Conservation (phyloP, 2,888 invertebrate species). For the Itoplectis maculator region DNA sequence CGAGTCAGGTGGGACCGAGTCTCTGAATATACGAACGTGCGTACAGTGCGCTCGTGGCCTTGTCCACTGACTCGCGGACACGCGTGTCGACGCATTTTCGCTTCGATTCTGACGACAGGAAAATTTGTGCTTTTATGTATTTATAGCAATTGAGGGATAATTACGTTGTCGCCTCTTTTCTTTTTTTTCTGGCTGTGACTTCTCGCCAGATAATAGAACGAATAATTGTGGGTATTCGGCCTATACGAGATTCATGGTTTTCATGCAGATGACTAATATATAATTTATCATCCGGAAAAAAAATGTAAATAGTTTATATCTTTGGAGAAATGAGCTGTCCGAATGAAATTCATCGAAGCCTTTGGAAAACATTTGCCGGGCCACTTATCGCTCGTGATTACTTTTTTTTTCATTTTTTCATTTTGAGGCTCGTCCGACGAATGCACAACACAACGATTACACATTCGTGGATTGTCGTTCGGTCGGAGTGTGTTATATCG, state of each 20-base stretch:
- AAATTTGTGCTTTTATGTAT: neutral
- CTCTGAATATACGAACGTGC: conserved; percentile 25
- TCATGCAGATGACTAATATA: too few species aligned
- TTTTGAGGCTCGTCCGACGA: conserved; percentile 9
- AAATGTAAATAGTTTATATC: neutral
- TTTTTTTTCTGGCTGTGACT: neutral
- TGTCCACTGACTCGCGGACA: conserved; percentile 21
- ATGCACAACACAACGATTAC: neutral
- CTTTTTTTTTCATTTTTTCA: conserved; percentile 7
- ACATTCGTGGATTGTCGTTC: conserved; percentile 19
- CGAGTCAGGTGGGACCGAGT: conserved; percentile 55
- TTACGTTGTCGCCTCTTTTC: conserved; percentile 3
- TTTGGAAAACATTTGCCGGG: neutral
- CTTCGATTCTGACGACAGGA: conserved; percentile 15
- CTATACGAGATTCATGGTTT: too few species aligned
- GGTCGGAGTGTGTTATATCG: conserved; percentile 59
- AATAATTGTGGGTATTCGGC: too few species aligned
- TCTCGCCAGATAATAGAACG: too few species aligned
- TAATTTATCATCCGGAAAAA: too few species aligned
- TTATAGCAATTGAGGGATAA: too few species aligned
- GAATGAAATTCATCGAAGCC: neutral
- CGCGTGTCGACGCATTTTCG: conserved; percentile 4
- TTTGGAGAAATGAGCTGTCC: neutral
- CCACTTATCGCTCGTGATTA: neutral
- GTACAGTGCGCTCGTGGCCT: conserved; percentile 48